Evolutionary conservation across 2,888 invertebrate genomes (phyloP), one percentile per base, ranked within the genome.

Genomic region (Argyresthia goedartella): DNA sequence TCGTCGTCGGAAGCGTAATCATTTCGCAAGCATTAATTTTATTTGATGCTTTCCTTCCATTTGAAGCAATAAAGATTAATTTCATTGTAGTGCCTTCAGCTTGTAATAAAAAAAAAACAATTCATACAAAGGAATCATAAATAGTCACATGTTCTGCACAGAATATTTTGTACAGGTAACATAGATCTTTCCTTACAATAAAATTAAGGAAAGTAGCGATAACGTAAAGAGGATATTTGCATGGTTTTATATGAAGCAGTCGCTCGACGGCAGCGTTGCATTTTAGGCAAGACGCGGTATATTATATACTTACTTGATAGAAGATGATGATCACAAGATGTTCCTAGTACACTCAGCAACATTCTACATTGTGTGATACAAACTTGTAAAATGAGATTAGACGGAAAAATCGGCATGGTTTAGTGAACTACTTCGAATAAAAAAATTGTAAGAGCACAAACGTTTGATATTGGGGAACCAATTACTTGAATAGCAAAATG

Each of bases 11-110:
- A 74, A 65, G 71, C 71, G 67, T 71, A 61, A 62, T 75, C 71
- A 76, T 75, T 73, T 69, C 72, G 76, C 78, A 72, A 61, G 78
- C 77, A 74, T 81, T 81, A 77, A 81, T 81, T 82, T 81, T 81
- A 73, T 15, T 39, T 76, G 81, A 78, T 63, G 80, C 82, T 81
- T 77, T 71, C 69, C 76, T 81, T 81, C 81, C 79, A 79, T 65
- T 44, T 68, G 56, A 63, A 75, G 82, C 81, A 81, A 82, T 84
- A 81, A 80, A 78, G 63, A 63, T 80, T 81, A 64, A 67, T 80
- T 85, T 81, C 69, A 78, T 73, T 68, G 85, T 86, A 85, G 85
- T 86, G 85, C 85, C 85, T 86, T 86, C 79, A 79, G 85, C 85
- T 84, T 86, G 68, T 72, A 76, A 25, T 25, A 73, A 71, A 73